phyloP scores from a whole-genome alignment of 2,888 invertebrate species.

The Eristalis pertinax region DNA sequence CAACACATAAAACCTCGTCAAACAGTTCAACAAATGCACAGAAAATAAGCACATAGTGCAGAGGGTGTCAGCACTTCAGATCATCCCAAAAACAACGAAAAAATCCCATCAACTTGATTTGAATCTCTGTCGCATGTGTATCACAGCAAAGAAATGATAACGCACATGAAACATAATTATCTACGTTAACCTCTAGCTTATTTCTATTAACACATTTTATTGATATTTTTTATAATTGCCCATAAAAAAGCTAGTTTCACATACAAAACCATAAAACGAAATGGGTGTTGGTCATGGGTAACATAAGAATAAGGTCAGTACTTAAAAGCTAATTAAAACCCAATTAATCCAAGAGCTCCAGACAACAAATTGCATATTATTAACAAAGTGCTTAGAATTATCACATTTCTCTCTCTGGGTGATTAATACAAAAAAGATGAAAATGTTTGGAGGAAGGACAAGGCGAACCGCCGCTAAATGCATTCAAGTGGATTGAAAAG shows the following conservation, averaged over 20 bases:
- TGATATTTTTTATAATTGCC: conserved; percentile 14
- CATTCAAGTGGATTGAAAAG: conserved; percentile 50
- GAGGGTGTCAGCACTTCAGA: no score
- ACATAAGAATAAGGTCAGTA: conserved; percentile 61
- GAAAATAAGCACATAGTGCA: no score
- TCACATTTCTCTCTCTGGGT: conserved; percentile 25
- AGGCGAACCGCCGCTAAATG: conserved; percentile 15
- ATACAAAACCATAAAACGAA: conserved; percentile 41
- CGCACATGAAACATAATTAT: background rate
- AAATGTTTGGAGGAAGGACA: background rate
- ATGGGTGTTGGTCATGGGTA: conserved; percentile 44
- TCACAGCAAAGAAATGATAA: background rate
- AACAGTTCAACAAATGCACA: no score
- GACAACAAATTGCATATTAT: conserved; percentile 43
- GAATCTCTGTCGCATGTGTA: background rate
- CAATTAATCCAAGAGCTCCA: conserved; percentile 32
- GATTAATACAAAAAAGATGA: no score
- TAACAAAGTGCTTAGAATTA: conserved; percentile 61
- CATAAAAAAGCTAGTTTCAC: conserved; percentile 26
- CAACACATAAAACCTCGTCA: no score
- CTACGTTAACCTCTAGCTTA: conserved; percentile 5
- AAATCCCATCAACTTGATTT: background rate
- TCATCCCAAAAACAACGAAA: no score
- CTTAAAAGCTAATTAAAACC: conserved; percentile 70
- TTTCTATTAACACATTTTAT: conserved; percentile 13